Evolutionary conservation across 1,140 invertebrate species (phyloP).

Genomic region (Yoshiicerus persimilis): DNA sequence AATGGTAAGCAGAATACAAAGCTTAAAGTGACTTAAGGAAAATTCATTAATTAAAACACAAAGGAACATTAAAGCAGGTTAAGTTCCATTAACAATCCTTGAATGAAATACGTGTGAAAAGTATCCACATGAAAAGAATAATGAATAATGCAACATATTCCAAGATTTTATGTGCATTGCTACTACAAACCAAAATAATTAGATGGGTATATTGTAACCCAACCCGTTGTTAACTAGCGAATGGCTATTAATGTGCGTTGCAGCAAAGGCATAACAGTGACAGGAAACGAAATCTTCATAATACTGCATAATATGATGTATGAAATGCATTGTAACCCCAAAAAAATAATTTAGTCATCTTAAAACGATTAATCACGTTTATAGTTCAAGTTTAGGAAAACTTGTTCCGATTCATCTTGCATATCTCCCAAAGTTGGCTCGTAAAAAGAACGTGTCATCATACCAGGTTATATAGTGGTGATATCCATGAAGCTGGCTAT

Average conservation of each 20-base stretch:
- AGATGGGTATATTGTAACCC: too few species aligned
- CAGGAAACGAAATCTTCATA: background rate
- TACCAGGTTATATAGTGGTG: background rate
- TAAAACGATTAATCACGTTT: background rate
- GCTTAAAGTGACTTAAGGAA: too few species aligned
- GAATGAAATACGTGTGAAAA: too few species aligned
- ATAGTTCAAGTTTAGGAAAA: slow-evolving; percentile 18
- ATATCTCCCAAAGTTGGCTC: slow-evolving; percentile 2
- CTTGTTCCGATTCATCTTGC: slow-evolving; percentile 16
- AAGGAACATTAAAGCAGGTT: too few species aligned
- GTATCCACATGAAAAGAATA: too few species aligned
- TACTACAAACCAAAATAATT: too few species aligned
- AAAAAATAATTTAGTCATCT: background rate
- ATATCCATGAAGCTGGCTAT: background rate
- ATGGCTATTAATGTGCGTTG: background rate
- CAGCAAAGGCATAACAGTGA: background rate
- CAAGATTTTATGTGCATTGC: too few species aligned
- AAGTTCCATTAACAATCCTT: too few species aligned
- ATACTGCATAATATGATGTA: background rate
- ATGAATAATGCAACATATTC: too few species aligned
- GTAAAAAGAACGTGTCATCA: background rate
- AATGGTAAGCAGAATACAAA: too few species aligned
- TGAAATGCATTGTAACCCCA: background rate
- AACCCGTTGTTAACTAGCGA: too few species aligned
- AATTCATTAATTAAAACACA: too few species aligned